Evolutionary conservation across 2,888 invertebrate genomes (phyloP).

Genomic region (Cephus nigrinus): DNA sequence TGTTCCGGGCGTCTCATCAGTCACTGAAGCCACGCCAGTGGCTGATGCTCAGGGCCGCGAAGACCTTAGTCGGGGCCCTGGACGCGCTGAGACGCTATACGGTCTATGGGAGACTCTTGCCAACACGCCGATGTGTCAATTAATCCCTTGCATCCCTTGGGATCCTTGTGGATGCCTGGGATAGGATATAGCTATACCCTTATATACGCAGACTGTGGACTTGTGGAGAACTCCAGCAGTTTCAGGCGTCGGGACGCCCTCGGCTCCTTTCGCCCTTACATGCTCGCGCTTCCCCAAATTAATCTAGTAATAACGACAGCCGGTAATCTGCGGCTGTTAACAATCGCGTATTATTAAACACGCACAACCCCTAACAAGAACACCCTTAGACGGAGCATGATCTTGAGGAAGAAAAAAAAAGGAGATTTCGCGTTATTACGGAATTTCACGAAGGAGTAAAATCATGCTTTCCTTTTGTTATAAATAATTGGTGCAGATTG

Average conservation of each 20-base stretch:
- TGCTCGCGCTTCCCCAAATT: slow-evolving; percentile 9
- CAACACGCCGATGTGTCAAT: slow-evolving; percentile 64
- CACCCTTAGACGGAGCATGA: background rate
- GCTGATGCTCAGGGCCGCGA: slow-evolving; percentile 28
- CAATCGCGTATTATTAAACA: slow-evolving; percentile 5
- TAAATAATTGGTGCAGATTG: background rate
- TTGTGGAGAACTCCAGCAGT: background rate
- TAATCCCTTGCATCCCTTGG: slow-evolving; percentile 59
- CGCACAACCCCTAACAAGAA: background rate
- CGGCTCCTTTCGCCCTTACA: slow-evolving; percentile 5
- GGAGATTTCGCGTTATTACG: background rate
- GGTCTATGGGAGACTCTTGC: background rate
- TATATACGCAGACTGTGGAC: background rate
- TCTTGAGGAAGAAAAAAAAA: background rate
- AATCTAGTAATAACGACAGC: slow-evolving; percentile 14
- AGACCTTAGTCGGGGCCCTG: background rate
- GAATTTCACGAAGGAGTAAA: background rate
- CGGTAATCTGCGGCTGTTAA: slow-evolving; percentile 7
- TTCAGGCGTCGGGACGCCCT: background rate
- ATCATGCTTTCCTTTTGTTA: background rate
- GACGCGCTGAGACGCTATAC: background rate
- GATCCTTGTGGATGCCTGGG: slow-evolving; percentile 40
- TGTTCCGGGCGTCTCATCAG: slow-evolving; percentile 63
- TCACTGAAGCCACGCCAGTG: slow-evolving; percentile 46
- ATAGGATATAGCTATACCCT: background rate